Percentiles rank a stretch among this genome's conserved stretches.
phyloP scores from a whole-genome alignment of 2,113 vertebrate genomes.

The Formicarius rufipectus region DNA sequence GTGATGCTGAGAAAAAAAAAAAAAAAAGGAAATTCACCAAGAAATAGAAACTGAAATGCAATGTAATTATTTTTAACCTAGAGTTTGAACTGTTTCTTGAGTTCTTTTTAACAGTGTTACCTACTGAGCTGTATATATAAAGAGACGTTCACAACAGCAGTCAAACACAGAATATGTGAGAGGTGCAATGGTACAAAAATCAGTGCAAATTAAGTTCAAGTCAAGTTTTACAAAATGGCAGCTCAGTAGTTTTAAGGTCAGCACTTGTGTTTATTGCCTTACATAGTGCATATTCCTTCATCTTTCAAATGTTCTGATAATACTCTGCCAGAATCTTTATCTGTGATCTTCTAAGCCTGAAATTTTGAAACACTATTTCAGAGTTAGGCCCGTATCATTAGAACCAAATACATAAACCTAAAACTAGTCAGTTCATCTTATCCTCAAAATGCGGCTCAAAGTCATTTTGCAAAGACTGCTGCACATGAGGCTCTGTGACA shows the following conservation, averaged over 20 bases:
- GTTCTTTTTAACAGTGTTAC: background rate
- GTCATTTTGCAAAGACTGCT: background rate
- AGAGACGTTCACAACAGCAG: background rate
- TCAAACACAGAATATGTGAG: background rate
- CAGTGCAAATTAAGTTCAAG: background rate
- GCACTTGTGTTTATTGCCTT: background rate
- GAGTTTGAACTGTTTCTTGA: background rate
- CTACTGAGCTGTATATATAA: background rate
- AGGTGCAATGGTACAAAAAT: background rate
- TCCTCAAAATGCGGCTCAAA: background rate
- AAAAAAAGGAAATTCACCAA: background rate
- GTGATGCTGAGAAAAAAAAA: background rate
- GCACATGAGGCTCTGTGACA: background rate
- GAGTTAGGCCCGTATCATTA: background rate
- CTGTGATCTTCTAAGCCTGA: background rate
- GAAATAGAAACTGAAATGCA: background rate
- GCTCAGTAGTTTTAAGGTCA: background rate
- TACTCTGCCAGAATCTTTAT: background rate
- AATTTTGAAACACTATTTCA: background rate
- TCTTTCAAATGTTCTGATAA: background rate
- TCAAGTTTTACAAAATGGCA: background rate
- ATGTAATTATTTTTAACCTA: background rate
- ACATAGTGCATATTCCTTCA: background rate
- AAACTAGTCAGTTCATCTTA: background rate
- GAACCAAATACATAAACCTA: background rate